Base-by-base conservation (phyloP, 2,113 vertebrate genomes). In the Silurus glanis region DNA sequence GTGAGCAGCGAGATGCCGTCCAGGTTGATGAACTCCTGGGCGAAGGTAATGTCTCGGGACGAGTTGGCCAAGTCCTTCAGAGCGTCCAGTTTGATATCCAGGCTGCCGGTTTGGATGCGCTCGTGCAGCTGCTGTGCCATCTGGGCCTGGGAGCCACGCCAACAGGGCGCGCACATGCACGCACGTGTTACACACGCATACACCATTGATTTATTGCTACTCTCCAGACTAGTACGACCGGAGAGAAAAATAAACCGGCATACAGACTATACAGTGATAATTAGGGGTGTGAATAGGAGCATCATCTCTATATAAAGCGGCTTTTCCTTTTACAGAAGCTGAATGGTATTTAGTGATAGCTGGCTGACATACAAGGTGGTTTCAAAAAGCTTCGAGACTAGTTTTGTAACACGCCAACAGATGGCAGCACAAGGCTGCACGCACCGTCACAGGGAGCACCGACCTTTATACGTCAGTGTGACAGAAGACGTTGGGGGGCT, bases 11-110 rank as follows among this genome's bases (percentile, higher is more conserved):
- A 97, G 95, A 99, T 98, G 80, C 98, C 98, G 21, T 99, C 97
- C 86, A 99, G 95, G 94, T 99, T 99, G 90, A 99, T 99, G 90
- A 99, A 99, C 92, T 99, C 98, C 91, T 98, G 97, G 23, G 98
- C 98, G 85, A 99, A 99, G 0, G 98, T 99, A 93, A 99, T 92
- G 89, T 99, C 98, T 3, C 97, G 92, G 8, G 98, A 99, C 0
- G 97, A 96, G 62, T 93, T 98, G 91, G 98, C 98, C 92, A 99
- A 91, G 85, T 98, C 97, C 92, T 99, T 99, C 93, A 99, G 93
- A 8, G 96, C 95, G 89, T 99, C 98, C 92, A 99, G 94, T 90
- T 99, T 99, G 7, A 97, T 96, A 10, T 99, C 98, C 97, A 99
- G 99, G 90, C 98, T 99, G 16, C 97, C 96, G 0, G 97, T 99